These are phyloP conservation scores for Rhabdophis nuchalis DNA, from an alignment of 2,797 vertebrate species.

Conservation along the genomic window DNA sequence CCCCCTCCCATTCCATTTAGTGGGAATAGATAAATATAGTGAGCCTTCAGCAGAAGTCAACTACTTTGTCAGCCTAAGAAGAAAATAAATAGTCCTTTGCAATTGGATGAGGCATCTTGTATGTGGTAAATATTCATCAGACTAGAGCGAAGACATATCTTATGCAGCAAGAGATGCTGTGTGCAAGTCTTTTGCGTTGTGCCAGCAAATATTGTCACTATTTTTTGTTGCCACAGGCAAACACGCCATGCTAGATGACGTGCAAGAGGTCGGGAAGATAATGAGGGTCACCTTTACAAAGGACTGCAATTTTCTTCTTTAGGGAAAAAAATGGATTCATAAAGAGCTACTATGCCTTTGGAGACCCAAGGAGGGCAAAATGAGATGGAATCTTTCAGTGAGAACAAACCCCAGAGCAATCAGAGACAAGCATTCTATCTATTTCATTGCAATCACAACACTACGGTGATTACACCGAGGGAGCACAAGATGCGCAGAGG, in stretches of 20 bases:
- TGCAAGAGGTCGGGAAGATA: not conserved
- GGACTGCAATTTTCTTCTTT: conserved; percentile 12
- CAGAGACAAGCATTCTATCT: not conserved
- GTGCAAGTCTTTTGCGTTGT: not conserved
- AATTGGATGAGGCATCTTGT: not conserved
- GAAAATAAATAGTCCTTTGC: accelerated
- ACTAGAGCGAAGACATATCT: not conserved
- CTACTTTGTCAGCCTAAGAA: not conserved
- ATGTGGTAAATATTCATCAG: not conserved
- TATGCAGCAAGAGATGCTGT: not conserved
- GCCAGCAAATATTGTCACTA: not conserved
- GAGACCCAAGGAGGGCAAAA: not conserved
- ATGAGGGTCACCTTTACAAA: not conserved
- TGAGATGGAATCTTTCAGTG: not conserved
- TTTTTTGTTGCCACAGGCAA: not conserved
- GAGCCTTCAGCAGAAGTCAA: not conserved
- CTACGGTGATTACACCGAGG: conserved; percentile 13
- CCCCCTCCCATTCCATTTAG: not conserved
- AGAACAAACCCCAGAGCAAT: not conserved
- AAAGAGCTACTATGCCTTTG: not conserved
- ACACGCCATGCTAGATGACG: not conserved
- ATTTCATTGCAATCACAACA: not conserved
- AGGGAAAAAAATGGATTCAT: not conserved
- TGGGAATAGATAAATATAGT: not conserved
- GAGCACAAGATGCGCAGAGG: conserved; percentile 17